Percentiles rank a stretch among this genome's conserved stretches.
phyloP scores from a whole-genome alignment of 2,113 vertebrate genomes.

The Nanger granti region DNA sequence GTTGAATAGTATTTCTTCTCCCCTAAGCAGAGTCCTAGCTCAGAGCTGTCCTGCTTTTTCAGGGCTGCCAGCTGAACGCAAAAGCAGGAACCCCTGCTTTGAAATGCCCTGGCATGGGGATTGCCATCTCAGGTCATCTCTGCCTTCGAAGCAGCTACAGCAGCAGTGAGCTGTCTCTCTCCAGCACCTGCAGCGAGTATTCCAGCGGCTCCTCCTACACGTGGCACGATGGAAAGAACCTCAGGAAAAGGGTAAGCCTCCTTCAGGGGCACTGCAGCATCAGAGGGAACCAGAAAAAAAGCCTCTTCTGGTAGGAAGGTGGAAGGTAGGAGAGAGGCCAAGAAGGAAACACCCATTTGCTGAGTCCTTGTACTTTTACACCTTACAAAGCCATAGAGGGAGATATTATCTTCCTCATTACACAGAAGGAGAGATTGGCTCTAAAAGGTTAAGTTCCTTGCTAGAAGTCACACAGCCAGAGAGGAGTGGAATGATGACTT shows the following conservation, averaged over 20 bases:
- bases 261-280: neutral
- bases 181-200: conserved; percentile 93
- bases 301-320: neutral
- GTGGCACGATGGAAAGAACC: conserved; percentile 87
- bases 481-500: neutral
- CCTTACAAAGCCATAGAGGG: neutral
- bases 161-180: conserved; percentile 92
- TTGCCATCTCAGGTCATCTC: conserved; percentile 72
- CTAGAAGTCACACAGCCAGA: neutral
- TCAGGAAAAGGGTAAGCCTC: conserved; percentile 83
- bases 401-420: neutral
- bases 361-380: neutral
- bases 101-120: conserved; percentile 82
- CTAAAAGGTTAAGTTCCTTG: neutral
- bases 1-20: neutral
- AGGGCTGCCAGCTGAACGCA: conserved; percentile 85
- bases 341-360: neutral
- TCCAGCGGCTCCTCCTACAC: conserved; percentile 93
- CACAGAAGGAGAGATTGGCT: neutral
- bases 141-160: conserved; percentile 88
- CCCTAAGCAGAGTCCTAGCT: neutral
- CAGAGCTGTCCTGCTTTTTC: conserved; percentile 57
- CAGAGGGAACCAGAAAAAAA: neutral
- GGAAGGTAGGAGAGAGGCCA: neutral
- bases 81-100: conserved; percentile 79